Percentiles rank a stretch among this genome's conserved stretches.
Evolutionary conservation across 2,888 invertebrate species (phyloP).

Genomic region (Embidobia sp.): DNA sequence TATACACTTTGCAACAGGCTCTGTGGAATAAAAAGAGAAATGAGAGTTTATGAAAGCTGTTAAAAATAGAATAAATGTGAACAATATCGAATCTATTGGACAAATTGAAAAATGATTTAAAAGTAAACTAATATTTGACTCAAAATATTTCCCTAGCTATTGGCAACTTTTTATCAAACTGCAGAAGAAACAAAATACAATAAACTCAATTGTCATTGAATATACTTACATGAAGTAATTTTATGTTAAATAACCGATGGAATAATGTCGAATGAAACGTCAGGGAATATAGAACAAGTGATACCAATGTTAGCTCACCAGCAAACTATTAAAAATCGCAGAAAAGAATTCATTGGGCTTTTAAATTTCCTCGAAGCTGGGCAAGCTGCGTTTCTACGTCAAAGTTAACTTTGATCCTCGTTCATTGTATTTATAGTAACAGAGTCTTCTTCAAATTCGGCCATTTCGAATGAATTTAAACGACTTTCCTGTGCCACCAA

Average conservation of each 20-base stretch:
- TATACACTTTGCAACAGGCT: background rate
- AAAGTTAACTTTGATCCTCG: constrained; percentile 52
- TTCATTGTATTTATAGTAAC: constrained; percentile 48
- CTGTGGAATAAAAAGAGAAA: constrained; percentile 12
- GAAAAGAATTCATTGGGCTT: constrained; percentile 19
- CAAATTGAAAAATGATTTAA: too few species aligned
- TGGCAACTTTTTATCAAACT: too few species aligned
- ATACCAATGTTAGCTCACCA: constrained; percentile 14
- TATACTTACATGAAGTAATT: constrained; percentile 36
- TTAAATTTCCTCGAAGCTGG: constrained; percentile 33
- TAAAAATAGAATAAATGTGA: constrained; percentile 31
- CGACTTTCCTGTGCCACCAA: constrained; percentile 26
- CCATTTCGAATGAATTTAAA: constrained; percentile 44
- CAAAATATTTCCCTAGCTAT: too few species aligned
- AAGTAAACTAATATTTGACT: too few species aligned
- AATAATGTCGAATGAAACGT: constrained; percentile 14
- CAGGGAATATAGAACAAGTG: constrained; percentile 11
- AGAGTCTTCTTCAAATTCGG: constrained; percentile 40
- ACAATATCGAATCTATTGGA: constrained; percentile 28
- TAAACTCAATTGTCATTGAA: background rate
- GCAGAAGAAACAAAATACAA: background rate
- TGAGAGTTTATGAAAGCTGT: constrained; percentile 10
- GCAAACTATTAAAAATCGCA: constrained; percentile 10
- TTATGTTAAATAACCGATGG: background rate
- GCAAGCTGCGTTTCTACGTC: constrained; percentile 42